Conservation (phyloP, 2,797 vertebrate genomes). For the Phalanger gymnotis region DNA sequence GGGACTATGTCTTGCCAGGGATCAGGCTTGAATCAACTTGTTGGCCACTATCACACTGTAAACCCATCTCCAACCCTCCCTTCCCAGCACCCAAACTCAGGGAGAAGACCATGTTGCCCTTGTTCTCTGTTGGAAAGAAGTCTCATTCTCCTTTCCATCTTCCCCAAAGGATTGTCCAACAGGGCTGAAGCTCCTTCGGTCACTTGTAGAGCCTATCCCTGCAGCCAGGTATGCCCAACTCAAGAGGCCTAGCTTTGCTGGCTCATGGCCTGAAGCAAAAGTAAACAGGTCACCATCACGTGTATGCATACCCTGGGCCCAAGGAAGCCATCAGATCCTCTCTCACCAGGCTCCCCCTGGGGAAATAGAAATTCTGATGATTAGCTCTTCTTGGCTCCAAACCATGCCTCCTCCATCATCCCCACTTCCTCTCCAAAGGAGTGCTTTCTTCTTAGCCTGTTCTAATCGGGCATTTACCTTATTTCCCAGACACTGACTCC, state of each 20-base stretch:
- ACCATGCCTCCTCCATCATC: background rate
- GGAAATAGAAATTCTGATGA: background rate
- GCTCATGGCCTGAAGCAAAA: background rate
- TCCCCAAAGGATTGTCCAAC: background rate
- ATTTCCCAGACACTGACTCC: background rate
- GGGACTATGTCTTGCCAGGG: background rate
- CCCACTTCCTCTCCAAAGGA: background rate
- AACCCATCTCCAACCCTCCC: background rate
- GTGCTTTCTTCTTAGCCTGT: background rate
- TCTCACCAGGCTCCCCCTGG: slow-evolving; percentile 92
- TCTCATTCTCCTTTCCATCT: background rate
- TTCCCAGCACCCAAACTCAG: background rate
- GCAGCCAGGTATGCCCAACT: background rate
- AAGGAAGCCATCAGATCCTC: slow-evolving; percentile 81
- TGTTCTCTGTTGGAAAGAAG: background rate
- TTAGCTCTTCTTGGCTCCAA: rapidly evolving
- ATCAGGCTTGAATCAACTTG: background rate
- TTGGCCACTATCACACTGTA: background rate
- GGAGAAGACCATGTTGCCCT: background rate
- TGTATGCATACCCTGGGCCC: slow-evolving; percentile 83
- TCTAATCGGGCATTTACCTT: background rate
- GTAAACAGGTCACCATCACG: background rate
- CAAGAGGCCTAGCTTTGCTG: too few species aligned
- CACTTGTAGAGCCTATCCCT: background rate
- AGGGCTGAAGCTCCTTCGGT: background rate